Evolutionary conservation across 2,113 vertebrate species (phyloP), one percentile per base, ranked within the genome.

Genomic region (Grammomys surdaster): DNA sequence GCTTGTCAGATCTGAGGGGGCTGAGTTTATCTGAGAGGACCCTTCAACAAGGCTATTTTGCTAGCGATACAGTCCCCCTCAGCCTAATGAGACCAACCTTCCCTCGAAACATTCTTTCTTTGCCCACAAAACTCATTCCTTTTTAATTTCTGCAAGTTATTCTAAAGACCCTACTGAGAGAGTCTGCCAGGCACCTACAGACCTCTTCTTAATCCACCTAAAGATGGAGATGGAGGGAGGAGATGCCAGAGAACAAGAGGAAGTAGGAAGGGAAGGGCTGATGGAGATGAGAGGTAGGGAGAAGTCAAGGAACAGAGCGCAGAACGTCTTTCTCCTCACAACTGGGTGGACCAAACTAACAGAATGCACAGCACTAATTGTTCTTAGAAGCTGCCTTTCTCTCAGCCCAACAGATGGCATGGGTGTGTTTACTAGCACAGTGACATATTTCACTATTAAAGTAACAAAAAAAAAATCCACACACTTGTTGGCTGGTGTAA

Each of bases 401-500:
- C 90, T 97, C 96, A 98, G 94, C 97, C 98, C 98, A 97, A 98
- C 99, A 99, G 98, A 99, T 98, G 98, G 98, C 96, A 97, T 97
- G 98, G 98, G 98, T 98, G 97, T 98, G 98, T 98, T 98, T 98
- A 98, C 98, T 98, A 98, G 97, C 97, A 98, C 93, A 97, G 98
- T 98, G 98, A 98, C 98, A 98, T 98, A 98, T 98, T 99, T 98
- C 95, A 98, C 98, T 97, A 98, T 98, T 98, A 98, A 98, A 98
- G 98, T 97, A 98, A 97, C 8, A 92, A 95, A 95, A 85, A 86
- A 96, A 98, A 98, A 96, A 70, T 77, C 95, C 97, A 97, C 97
- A 90, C 98, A 97, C 97, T 98, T 97, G 96, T 97, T 97, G 96
- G 97, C 97, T 98, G 98, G 97, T 98, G 95, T 98, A 98, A 98